Percentiles rank a stretch among this genome's conserved stretches.
Conservation (phyloP, 2,797 vertebrate species). For the Hippocampus kuda region DNA sequence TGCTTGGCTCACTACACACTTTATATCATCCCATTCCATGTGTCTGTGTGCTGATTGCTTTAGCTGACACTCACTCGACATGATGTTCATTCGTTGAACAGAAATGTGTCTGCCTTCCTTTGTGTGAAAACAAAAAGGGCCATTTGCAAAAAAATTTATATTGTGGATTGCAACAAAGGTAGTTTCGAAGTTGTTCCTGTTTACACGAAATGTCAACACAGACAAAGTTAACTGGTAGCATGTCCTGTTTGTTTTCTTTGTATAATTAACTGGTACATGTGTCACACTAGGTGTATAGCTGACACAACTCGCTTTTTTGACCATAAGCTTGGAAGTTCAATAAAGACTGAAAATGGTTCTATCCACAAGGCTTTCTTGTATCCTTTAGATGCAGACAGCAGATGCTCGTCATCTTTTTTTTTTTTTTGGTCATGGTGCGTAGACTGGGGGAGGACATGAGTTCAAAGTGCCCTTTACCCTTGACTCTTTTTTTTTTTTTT, state of each 20-base stretch:
- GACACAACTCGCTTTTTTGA: constrained; percentile 19
- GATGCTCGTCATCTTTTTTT: constrained; percentile 54
- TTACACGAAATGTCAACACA: background rate
- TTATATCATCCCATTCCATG: no score
- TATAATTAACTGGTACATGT: background rate
- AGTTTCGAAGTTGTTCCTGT: background rate
- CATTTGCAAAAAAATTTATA: background rate
- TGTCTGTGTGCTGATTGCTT: no score
- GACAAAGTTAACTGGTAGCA: background rate
- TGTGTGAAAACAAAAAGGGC: background rate
- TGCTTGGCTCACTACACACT: background rate
- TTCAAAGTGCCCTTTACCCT: constrained; percentile 30
- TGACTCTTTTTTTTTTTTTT: constrained; percentile 12
- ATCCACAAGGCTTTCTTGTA: constrained; percentile 52
- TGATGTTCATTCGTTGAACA: no score
- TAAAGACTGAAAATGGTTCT: constrained; percentile 23
- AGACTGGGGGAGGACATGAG: constrained; percentile 36
- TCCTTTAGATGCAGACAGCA: constrained; percentile 49
- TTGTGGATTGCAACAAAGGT: background rate
- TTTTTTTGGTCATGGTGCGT: constrained; percentile 44
- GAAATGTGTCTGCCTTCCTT: background rate
- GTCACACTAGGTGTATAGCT: background rate
- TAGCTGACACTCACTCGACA: no score
- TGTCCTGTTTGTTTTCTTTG: background rate
- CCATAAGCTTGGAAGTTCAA: constrained; percentile 23